These are phyloP conservation scores for Hemibagrus wyckioides DNA, from an alignment of 2,113 vertebrate species.

Conservation along the genomic window DNA sequence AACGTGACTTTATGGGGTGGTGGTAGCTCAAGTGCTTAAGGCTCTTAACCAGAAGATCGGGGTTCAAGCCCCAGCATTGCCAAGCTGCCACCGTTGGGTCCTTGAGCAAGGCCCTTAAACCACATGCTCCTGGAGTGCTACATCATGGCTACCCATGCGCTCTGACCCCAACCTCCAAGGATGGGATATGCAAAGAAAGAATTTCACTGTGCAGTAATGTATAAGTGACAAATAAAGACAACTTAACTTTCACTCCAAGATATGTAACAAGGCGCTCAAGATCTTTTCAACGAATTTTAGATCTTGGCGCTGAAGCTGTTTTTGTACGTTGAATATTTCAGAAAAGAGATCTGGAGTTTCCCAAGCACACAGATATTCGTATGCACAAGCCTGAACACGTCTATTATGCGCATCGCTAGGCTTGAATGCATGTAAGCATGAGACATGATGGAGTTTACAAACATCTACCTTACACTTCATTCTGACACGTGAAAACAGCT, in stretches of 20 bases:
- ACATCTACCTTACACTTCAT: neutral
- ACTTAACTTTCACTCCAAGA: neutral
- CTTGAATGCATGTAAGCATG: neutral
- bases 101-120: too few species aligned
- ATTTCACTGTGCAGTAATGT: too few species aligned
- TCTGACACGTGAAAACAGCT: conserved; percentile 32
- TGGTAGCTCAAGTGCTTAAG: too few species aligned
- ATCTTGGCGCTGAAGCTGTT: conserved; percentile 6
- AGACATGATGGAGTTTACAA: neutral
- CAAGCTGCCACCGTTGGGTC: too few species aligned
- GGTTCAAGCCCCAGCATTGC: too few species aligned
- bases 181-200: too few species aligned
- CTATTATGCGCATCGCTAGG: neutral
- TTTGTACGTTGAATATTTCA: conserved; percentile 27
- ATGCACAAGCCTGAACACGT: neutral
- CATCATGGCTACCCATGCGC: too few species aligned
- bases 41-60: too few species aligned
- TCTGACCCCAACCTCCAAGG: too few species aligned
- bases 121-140: too few species aligned
- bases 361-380: neutral
- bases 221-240: too few species aligned
- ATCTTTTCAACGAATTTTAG: neutral
- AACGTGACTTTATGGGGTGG: fast-evolving
- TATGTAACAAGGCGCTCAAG: neutral
- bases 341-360: conserved; percentile 25